These are phyloP conservation scores for Corella eumyota DNA, from an alignment of 23 tunicate species.

Conservation along the genomic window DNA sequence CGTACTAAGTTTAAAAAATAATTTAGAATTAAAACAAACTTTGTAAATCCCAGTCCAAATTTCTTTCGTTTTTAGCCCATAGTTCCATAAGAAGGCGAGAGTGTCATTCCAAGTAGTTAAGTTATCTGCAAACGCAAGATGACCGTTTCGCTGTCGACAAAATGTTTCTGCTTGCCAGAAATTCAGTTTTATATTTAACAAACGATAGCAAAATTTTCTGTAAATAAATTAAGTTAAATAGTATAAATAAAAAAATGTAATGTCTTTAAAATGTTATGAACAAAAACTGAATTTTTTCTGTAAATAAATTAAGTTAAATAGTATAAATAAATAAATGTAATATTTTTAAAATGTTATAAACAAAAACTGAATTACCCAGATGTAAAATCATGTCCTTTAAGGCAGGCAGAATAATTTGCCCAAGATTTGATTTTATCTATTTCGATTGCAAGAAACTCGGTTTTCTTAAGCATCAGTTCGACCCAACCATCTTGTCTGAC, in stretches of 20 bases:
- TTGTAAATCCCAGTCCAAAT: conserved; percentile 40
- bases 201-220: conserved; percentile 27
- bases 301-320: too few species aligned
- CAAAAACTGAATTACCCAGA: conserved; percentile 11
- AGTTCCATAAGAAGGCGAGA: conserved; percentile 4
- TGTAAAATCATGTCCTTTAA: conserved; percentile 21
- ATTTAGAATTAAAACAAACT: too few species aligned
- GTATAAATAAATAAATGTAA: background rate
- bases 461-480: too few species aligned
- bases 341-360: background rate
- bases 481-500: too few species aligned
- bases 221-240: too few species aligned
- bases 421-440: conserved; percentile 7
- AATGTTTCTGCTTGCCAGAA: conserved; percentile 24
- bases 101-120: conserved; percentile 21
- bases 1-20: too few species aligned
- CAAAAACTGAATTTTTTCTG: background rate
- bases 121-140: conserved; percentile 33
- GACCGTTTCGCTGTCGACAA: conserved; percentile 16
- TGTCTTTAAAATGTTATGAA: background rate
- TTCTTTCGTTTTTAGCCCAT: conserved; percentile 13
- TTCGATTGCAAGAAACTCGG: background rate
- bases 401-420: conserved; percentile 23
- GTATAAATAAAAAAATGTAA: too few species aligned
- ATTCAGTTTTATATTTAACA: conserved; percentile 10